Base-by-base conservation (phyloP, 2,797 vertebrate species). In the Anguilla pacifica region DNA sequence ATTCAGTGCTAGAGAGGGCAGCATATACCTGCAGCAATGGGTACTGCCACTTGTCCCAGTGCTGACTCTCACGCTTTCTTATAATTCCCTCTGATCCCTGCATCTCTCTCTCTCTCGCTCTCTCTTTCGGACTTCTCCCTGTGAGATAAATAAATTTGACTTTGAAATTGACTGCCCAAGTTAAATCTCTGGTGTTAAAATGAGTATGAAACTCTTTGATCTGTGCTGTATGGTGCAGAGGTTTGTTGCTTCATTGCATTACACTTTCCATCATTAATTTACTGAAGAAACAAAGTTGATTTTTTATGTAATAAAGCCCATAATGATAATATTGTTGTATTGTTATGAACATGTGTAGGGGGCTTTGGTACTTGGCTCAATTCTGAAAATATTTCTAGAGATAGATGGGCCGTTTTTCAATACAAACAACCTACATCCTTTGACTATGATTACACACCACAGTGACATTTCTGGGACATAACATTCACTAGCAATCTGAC, bases 91-190 rank as follows among this genome's bases (percentile, higher is more conserved):
- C n/a, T 35, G 28, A 72, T 72, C 28, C 28, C 28, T 11, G 35
- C 70, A 13, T 31, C 7, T 31, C 70, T 74, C 70, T 35, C 28
- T 74, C 10, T 74, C 28, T 74, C 70, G 13, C 28, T 15, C 28
- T 10, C n/a, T 10, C 67, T 31, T 28, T 72, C 28, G 28, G 70
- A 74, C 28, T 9, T 74, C 70, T 35, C 70, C 70, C 70, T 13
- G 11, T 15, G 11, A 74, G 70, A 74, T 35, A 35, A 35, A 74
- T 74, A 35, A 35, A 74, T 74, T 74, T 74, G 70, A 74, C 28
- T 28, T 31, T 74, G 70, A 74, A 74, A 74, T 74, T 15, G 70
- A 74, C 70, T 74, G 70, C 70, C 70, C 28, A 31, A 74, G 70
- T 74, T 74, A 74, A 35, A 74, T 35, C 70, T 74, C 70, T 13